Conservation (phyloP, 2,113 vertebrate genomes). For the Girardinichthys multiradiatus region DNA sequence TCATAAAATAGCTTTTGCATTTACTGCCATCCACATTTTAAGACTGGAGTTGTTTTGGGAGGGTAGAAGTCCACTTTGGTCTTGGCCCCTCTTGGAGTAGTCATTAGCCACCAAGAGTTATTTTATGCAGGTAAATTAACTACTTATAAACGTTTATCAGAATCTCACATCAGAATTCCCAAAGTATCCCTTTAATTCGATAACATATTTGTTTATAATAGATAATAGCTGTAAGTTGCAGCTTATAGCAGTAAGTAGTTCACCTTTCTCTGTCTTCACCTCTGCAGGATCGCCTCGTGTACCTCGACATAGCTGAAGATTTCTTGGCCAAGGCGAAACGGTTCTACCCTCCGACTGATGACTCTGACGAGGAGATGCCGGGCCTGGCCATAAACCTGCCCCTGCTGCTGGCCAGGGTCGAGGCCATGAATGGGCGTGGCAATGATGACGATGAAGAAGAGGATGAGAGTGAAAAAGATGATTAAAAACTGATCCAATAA, state of each 20-base stretch:
- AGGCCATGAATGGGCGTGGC: conserved; percentile 63
- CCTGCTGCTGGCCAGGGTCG: conserved; percentile 76
- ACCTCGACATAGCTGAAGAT: conserved; percentile 84
- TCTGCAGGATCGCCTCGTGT: conserved; percentile 83
- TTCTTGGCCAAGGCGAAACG: conserved; percentile 82
- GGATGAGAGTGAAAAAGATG: conserved; percentile 52
- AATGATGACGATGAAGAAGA: conserved; percentile 65
- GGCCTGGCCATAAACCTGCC: conserved; percentile 71
- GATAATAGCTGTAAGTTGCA: too few species aligned
- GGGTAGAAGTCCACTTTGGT: neutral
- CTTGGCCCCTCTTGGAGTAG: too few species aligned
- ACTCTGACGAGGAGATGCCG: conserved; percentile 73
- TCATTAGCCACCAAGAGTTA: too few species aligned
- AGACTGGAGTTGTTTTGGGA: neutral
- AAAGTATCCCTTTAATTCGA: neutral
- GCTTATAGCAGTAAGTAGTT: neutral
- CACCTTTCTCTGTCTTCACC: neutral
- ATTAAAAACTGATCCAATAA: conserved; percentile 41
- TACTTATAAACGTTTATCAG: too few species aligned
- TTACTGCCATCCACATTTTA: neutral
- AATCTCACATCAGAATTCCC: neutral
- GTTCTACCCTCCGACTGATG: conserved; percentile 81
- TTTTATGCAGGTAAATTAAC: too few species aligned
- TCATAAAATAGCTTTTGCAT: neutral
- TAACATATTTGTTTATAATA: neutral